Evolutionary conservation across 1,140 invertebrate genomes (phyloP), one percentile per base, ranked within the genome.

Genomic region (Coenobita brevimanus): DNA sequence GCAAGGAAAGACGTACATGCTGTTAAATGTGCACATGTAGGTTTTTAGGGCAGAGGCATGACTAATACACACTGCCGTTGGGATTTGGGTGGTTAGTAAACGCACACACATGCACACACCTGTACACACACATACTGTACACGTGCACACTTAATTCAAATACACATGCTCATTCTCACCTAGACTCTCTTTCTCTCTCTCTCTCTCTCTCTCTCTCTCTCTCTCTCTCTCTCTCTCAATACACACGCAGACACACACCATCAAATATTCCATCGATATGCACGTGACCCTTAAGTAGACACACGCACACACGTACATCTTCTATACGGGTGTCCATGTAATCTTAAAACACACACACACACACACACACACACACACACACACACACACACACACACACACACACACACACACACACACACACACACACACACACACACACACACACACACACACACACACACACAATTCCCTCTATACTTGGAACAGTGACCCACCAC

Each of bases 341-440:
- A n/a, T n/a, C 8, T 10, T 33, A 71, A 71, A 8, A 27, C 67
- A 27, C 67, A 71, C 67, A 27, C 67, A 24, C 24, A 71, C 67
- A 71, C 67, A 71, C 67, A 71, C 67, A 71, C 67, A 71, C 67
- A 71, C 67, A 71, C 67, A 71, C 67, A 71, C 67, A 71, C 67
- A 71, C 67, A 71, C 67, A 71, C 67, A 71, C 62, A 67, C 62
- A 67, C 62, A 67, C 62, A 67, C 62, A 67, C 62, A 67, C 62
- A 67, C 62, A 67, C 62, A 67, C 62, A 67, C 62, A 67, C 62
- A 67, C 62, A 67, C 62, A 67, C 62, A 67, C 62, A 67, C 62
- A 21, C 62, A 2, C 57, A 2, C 57, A 62, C 57, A 2, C 57
- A 62, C 57, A 2, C 4, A 62, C 57, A 62, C 1, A 62, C 57